Base-by-base conservation (phyloP, 2,113 vertebrate species). In the Baryphthengus martii region DNA sequence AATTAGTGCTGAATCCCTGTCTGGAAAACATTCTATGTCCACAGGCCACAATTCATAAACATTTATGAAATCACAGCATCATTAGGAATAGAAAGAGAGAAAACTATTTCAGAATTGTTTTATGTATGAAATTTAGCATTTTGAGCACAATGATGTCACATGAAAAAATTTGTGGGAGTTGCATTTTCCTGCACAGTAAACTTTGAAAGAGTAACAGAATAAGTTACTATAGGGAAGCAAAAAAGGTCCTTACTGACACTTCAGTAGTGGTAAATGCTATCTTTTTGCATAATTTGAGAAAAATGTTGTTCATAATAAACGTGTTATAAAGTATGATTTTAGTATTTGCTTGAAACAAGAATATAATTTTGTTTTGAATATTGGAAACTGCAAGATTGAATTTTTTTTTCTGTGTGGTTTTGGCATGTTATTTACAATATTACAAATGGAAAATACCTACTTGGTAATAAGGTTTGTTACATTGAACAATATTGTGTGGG, bases 191-290 rank as follows among this genome's bases (percentile, higher is more conserved):
- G 18, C 39, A 10, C 1, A 0, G 14, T 45, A 47, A 52, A 42
- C 19, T 71, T 47, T 50, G 37, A 63, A 70, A 35, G 8, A 14
- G 61, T 45, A 70, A 56, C 25, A 71, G 23, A 61, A 4, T 29
- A 61, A 53, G 18, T 73, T 67, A 35, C 28, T n/a, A 15, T 13
- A 37, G 39, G 0, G 0, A 59, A 71, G 6, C 8, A 13, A 11
- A 33, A 63, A 37, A 59, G 17, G 18, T 52, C n/a, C 12, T 65
- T 53, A 26, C 33, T 52, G 31, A 21, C 0, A 1, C 26, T 61
- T 72, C 2, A 1, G 9, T 21, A 71, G 20, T 29, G 20, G 17
- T 37, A 50, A 50, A 26, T 78, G 15, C 17, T 50, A 40, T 37
- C 11, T 19, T 68, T 55, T 59, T 45, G 10, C 26, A 9, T 37